Evolutionary conservation across 2,113 vertebrate species (phyloP).

Genomic region (Megaceryle maxima): DNA sequence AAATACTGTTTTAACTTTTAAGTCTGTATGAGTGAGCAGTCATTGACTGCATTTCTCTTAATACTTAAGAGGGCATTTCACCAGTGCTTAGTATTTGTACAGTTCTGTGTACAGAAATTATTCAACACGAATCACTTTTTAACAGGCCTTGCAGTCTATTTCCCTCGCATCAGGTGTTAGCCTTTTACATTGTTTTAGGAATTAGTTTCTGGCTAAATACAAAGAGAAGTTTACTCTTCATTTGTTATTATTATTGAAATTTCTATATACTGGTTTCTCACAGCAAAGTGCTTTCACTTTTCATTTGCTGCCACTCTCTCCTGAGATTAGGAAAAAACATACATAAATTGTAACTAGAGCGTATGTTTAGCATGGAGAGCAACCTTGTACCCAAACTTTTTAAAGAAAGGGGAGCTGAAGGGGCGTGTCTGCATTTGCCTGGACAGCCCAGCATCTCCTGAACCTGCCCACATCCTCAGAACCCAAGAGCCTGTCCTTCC

Average conservation of each 20-base stretch:
- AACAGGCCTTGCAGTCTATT: neutral
- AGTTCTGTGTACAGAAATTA: neutral
- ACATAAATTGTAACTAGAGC: neutral
- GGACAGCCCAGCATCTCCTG: neutral
- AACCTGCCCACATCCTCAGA: neutral
- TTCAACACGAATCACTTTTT: neutral
- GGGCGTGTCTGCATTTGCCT: rapidly evolving
- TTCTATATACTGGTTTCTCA: neutral
- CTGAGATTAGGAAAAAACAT: neutral
- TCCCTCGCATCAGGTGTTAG: neutral
- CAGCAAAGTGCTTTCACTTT: neutral
- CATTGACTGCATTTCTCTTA: neutral
- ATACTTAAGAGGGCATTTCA: neutral
- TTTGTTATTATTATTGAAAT: neutral
- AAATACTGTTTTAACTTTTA: neutral
- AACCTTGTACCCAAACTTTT: neutral
- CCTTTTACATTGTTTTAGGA: neutral
- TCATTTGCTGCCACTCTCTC: neutral
- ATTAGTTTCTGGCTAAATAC: neutral
- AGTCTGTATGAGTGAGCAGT: neutral
- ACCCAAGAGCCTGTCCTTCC: neutral
- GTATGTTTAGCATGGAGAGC: neutral
- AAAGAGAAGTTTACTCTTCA: neutral
- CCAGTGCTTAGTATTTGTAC: neutral
- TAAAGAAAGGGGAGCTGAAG: neutral